A percentile compares a stretch with the other conserved stretches of the same genome.
Conservation (phyloP, 1,140 invertebrate genomes). For the Drosophila varians region DNA sequence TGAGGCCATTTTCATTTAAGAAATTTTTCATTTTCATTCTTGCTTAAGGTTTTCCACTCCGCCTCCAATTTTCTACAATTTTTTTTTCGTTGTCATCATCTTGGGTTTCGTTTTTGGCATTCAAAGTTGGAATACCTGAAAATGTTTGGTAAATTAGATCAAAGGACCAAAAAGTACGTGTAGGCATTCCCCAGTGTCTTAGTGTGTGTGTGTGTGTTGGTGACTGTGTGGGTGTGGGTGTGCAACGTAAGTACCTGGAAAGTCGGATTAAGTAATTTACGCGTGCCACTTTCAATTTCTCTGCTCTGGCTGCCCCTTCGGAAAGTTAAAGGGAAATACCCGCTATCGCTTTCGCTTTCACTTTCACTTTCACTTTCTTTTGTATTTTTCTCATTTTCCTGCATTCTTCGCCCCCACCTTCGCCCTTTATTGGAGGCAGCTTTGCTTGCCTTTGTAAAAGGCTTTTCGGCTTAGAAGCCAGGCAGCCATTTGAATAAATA, state of each 20-base stretch:
- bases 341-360: constrained; percentile 4
- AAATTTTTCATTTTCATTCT: constrained; percentile 45
- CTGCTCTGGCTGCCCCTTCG: not conserved
- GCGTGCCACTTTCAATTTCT: constrained; percentile 73
- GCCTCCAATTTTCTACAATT: not conserved
- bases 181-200: constrained; percentile 52
- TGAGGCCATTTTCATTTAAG: constrained; percentile 62
- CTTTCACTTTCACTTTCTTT: not conserved
- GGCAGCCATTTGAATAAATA: constrained; percentile 66
- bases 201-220: not conserved
- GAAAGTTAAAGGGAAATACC: constrained; percentile 26
- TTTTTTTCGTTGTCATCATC: constrained; percentile 51
- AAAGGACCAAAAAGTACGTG: constrained; percentile 65
- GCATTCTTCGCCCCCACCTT: not conserved
- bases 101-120: constrained; percentile 64
- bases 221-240: constrained; percentile 5
- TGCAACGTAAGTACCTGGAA: constrained; percentile 65
- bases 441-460: constrained; percentile 20
- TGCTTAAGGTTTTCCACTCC: too few relatives aligned
- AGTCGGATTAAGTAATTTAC: constrained; percentile 80
- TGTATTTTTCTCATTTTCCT: not conserved
- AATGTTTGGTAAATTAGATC: constrained; percentile 79
- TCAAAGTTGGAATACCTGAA: constrained; percentile 79
- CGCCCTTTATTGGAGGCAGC: too few relatives aligned
- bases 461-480: constrained; percentile 50